Evolutionary conservation across 2,888 invertebrate species (phyloP).

Genomic region (Pyrocoelia pectoralis): DNA sequence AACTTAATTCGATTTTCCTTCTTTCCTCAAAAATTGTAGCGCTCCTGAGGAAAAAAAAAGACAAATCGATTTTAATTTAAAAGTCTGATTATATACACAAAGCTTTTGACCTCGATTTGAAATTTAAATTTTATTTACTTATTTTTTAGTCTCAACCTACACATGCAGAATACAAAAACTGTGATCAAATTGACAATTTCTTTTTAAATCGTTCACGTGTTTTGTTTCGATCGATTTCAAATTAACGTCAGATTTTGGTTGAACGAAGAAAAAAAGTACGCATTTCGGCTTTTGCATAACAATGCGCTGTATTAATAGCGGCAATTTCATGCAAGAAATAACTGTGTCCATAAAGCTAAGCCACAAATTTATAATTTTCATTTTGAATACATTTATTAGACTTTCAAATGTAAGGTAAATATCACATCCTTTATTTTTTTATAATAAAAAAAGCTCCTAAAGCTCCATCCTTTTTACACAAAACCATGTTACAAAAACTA

Average conservation of each 20-base stretch:
- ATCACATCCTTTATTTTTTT: neutral
- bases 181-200: neutral
- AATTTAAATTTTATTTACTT: constrained; percentile 9
- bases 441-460: neutral
- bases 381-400: neutral
- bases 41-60: neutral
- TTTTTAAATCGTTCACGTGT: neutral
- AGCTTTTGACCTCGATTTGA: constrained; percentile 10
- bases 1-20: constrained; percentile 7
- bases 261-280: neutral
- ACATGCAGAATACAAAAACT: neutral
- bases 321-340: constrained; percentile 1
- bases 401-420: neutral
- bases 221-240: neutral
- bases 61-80: constrained; percentile 10
- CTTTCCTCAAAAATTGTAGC: neutral
- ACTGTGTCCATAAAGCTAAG: neutral
- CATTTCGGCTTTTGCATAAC: neutral
- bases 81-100: constrained; percentile 4
- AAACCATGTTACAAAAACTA: constrained; percentile 1
- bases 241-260: neutral
- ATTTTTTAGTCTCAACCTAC: constrained; percentile 4
- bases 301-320: neutral
- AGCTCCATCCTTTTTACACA: neutral
- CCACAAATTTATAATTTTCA: constrained; percentile 6